Base-by-base conservation (phyloP, 2,888 invertebrate species). In the Apamea anceps region DNA sequence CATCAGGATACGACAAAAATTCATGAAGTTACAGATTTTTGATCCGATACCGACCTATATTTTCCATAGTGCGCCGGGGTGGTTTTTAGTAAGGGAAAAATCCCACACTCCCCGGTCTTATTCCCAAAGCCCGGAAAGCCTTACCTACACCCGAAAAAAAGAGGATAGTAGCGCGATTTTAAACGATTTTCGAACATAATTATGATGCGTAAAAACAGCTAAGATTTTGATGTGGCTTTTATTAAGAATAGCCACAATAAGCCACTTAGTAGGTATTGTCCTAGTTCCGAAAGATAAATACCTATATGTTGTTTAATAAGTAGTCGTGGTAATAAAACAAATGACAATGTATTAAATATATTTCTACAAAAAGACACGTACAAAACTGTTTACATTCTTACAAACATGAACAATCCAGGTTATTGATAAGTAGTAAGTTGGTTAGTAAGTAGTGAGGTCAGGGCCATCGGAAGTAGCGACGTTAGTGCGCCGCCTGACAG, bases 381-480 rank as follows among this genome's bases (percentile, higher is more conserved):
- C 25, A 18, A 18, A 63, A n/a, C 2, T 54, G 51, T 54, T 15
- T 37, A 70, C 48, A 72, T 32, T 72, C 48, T 63, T 45, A 71
- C 71, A 73, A 54, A 65, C 28, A 15, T 28, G 13, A 28, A 72
- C 13, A 70, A 72, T 75, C 37, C 67, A 75, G 66, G 79, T 65
- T 85, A 82, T 85, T 74, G 82, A 79, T 82, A 85, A 73, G 42
- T 77, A 60, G 68, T 32, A 70, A 65, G n/a, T 57, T 25, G 12
- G 77, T 54, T 1, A 77, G 82, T 75, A 60, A 75, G 72, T 45
- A 42, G 80, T 32, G 65, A 37, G 84, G 84, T 88, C 88, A 88
- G 79, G 88, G 87, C 81, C 75, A 72, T 77, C 82, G 88, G 85
- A 88, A 85, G 75, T 81, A 45, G 45, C 62, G 28, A 80, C 80